Percentiles rank a stretch among this genome's conserved stretches.
Evolutionary conservation across 2,888 invertebrate genomes (phyloP).

Genomic region (Tachystola acroxantha): DNA sequence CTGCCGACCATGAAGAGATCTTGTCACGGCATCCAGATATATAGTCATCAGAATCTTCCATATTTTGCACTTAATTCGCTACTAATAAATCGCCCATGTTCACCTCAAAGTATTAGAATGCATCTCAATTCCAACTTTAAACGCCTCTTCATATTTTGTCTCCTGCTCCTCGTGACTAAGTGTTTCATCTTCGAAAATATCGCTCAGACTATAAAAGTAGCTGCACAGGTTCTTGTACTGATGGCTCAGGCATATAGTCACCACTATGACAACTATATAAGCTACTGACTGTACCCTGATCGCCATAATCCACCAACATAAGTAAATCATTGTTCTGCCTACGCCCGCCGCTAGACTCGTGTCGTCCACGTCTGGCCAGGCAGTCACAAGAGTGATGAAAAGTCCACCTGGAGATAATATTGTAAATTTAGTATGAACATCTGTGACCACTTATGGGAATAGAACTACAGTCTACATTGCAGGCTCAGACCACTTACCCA

Average conservation of each 20-base stretch:
- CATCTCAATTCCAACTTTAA: conserved; percentile 42
- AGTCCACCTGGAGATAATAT: too few species aligned
- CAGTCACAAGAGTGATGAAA: conserved; percentile 32
- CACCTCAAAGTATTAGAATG: conserved; percentile 43
- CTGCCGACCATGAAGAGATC: too few species aligned
- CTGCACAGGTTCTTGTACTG: neutral
- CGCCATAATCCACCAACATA: conserved; percentile 30
- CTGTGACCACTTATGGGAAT: too few species aligned
- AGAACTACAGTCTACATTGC: too few species aligned
- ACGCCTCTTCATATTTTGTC: conserved; percentile 28
- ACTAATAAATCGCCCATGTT: conserved; percentile 10
- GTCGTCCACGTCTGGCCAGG: conserved; percentile 35
- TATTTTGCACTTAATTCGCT: neutral
- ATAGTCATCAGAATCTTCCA: neutral
- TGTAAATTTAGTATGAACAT: too few species aligned
- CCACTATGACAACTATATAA: neutral
- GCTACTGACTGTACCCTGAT: neutral
- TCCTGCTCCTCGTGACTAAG: conserved; percentile 34
- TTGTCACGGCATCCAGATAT: too few species aligned
- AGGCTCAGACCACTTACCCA: too few species aligned
- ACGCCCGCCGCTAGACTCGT: conserved; percentile 19
- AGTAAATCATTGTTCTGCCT: conserved; percentile 19
- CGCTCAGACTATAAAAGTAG: neutral
- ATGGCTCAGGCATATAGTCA: neutral
- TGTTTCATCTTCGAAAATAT: conserved; percentile 5